Conservation (phyloP, 2,888 invertebrate species). For the Clistopyga incitator region DNA sequence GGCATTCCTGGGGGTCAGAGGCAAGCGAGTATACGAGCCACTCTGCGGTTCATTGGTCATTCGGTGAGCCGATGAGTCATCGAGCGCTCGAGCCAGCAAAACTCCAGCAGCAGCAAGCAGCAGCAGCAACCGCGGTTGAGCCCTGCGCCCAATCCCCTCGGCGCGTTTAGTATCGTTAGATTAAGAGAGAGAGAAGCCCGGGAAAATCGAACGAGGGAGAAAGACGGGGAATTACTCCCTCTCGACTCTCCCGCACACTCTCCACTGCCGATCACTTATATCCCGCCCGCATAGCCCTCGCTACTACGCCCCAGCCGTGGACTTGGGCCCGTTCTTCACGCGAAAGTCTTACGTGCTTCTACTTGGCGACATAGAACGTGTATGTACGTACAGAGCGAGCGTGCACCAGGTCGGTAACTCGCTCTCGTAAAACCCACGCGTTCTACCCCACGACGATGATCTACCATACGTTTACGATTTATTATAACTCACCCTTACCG, state of each 20-base stretch:
- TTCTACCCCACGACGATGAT: neutral
- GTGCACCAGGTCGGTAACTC: constrained; percentile 49
- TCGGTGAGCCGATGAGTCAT: constrained; percentile 79
- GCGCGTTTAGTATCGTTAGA: constrained; percentile 28
- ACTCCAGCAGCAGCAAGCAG: constrained; percentile 48
- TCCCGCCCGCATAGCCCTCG: constrained; percentile 1
- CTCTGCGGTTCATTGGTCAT: constrained; percentile 78
- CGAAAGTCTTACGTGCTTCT: constrained; percentile 53
- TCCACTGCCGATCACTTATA: constrained; percentile 30
- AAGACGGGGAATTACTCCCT: constrained; percentile 21
- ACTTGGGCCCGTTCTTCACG: constrained; percentile 52
- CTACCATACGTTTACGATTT: neutral
- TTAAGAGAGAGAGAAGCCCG: constrained; percentile 28
- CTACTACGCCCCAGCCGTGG: constrained; percentile 39
- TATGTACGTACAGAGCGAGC: constrained; percentile 39
- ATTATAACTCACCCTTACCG: neutral
- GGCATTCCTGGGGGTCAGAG: constrained; percentile 66
- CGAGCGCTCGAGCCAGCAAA: constrained; percentile 42
- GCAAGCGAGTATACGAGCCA: constrained; percentile 63
- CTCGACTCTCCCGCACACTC: constrained; percentile 14
- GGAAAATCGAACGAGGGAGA: constrained; percentile 16
- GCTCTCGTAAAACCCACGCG: constrained; percentile 34
- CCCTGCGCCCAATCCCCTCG: constrained; percentile 71
- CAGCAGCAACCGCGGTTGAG: constrained; percentile 49
- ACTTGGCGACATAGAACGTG: constrained; percentile 55